phyloP scores from a whole-genome alignment of 2,888 invertebrate genomes.

The Maniola hyperantus region DNA sequence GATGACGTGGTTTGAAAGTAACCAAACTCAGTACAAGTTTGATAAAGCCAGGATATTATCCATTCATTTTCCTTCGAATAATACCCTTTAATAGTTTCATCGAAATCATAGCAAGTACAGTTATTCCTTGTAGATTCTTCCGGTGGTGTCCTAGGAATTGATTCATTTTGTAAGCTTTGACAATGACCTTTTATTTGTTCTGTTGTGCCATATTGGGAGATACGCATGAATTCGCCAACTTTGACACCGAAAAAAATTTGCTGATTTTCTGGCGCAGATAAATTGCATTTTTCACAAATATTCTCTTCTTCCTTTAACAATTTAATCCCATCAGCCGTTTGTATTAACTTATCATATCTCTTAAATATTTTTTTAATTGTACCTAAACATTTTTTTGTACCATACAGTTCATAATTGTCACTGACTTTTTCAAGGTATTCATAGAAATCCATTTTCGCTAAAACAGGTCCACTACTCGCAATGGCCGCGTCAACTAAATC shows the following conservation, averaged over 20 bases:
- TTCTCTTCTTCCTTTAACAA: conserved; percentile 61
- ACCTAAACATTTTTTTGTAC: conserved; percentile 55
- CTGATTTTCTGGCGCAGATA: conserved; percentile 57
- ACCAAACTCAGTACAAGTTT: conserved; percentile 90
- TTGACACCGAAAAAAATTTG: conserved; percentile 66
- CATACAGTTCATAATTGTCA: conserved; percentile 63
- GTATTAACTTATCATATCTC: conserved; percentile 56
- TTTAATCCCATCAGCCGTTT: conserved; percentile 54
- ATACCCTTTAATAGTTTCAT: conserved; percentile 51
- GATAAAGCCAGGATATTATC: conserved; percentile 84
- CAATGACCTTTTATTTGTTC: conserved; percentile 56
- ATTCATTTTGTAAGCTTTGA: conserved; percentile 41
- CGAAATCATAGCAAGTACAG: conserved; percentile 62
- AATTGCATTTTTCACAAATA: conserved; percentile 61
- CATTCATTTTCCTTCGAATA: conserved; percentile 49
- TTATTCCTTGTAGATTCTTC: conserved; percentile 39
- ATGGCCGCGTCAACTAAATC: conserved; percentile 67
- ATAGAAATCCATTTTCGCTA: conserved; percentile 68
- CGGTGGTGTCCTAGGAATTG: conserved; percentile 38
- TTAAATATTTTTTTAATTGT: conserved; percentile 55
- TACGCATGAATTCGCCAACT: conserved; percentile 53
- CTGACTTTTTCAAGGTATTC: conserved; percentile 70
- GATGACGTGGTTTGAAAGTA: conserved; percentile 86
- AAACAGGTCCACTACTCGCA: conserved; percentile 70
- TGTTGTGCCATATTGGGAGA: conserved; percentile 62